Base-by-base conservation (phyloP, 1,140 invertebrate genomes). In the Tetramorium simillimum region DNA sequence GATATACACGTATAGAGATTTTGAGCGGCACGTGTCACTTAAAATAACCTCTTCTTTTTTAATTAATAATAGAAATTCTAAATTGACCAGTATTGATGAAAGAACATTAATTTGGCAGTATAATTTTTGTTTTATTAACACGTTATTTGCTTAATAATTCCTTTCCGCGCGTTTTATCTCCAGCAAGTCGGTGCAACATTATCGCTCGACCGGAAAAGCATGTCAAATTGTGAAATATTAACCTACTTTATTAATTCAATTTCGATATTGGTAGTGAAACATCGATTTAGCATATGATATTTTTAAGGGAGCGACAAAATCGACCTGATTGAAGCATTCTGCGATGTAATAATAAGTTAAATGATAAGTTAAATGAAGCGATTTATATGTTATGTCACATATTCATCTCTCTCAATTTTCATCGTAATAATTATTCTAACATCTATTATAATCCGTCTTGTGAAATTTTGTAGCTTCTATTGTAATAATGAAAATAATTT, bases 181-280 rank as follows among this genome's bases (percentile, higher is more conserved):
- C 10, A 43, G 18, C 46, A 18, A 40, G 2, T 43, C 43, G 40
- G 9, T 37, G 24, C 40, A 40, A 82, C 3, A 53, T 12, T 43
- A 46, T 62, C 24, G 24, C 46, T 3, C 7, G n/a, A 73, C 10
- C 56, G 53, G 40, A 37, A 60, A 37, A 62, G 43, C 53, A 12
- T 16, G n/a, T 84, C 24, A 46, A 53, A 84, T 75, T 5, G 18
- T 84, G 21, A 82, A 82, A 73, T 7, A 33, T 72, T 40, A 53
- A 58, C 12, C 63, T 56, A 69, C 18, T 82, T 82, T 58, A 49
- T 82, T 60, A 72, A 82, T 24, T 18, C 43, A 24, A 49, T 58
- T 82, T 46, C 40, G 18, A 82, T 82, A 58, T 43, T 40, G 53
- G 18, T 18, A 21, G 18, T 28, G 5, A 58, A 60, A 60, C 12